Evolutionary conservation across 2,888 invertebrate genomes (phyloP).

Genomic region (Argynnis bischoffii): DNA sequence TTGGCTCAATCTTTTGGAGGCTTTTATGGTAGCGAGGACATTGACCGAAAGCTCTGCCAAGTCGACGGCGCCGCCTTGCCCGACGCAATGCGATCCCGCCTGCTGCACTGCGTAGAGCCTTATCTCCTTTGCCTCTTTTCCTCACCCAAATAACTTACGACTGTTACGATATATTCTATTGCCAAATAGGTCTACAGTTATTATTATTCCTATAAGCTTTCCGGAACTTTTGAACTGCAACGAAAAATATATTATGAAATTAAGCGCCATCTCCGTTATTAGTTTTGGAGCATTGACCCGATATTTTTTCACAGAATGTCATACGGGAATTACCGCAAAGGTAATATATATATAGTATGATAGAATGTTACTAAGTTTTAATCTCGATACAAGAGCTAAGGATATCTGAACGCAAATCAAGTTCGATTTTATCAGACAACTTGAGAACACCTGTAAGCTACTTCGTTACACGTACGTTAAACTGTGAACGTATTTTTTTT

Average conservation of each 20-base stretch:
- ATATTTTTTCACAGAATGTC: constrained; percentile 26
- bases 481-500: not conserved
- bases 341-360: no score
- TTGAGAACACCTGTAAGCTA: constrained; percentile 6
- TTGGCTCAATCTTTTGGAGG: constrained; percentile 71
- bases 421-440: constrained; percentile 16
- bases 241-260: constrained; percentile 35
- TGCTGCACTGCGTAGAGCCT: constrained; percentile 76
- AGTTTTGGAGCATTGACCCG: constrained; percentile 40
- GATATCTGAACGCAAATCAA: constrained; percentile 16
- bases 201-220: constrained; percentile 28
- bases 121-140: constrained; percentile 52
- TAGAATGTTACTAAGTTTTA: constrained; percentile 18
- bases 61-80: constrained; percentile 75
- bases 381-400: constrained; percentile 19
- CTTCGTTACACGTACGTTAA: not conserved
- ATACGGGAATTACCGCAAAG: constrained; percentile 21
- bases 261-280: constrained; percentile 32
- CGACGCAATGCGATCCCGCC: constrained; percentile 71
- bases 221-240: constrained; percentile 19
- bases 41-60: constrained; percentile 79
- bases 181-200: constrained; percentile 63
- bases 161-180: constrained; percentile 59
- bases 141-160: constrained; percentile 65
- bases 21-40: constrained; percentile 76